phyloP scores from a whole-genome alignment of 2,888 invertebrate species.

The Drosophila trichaetosa region DNA sequence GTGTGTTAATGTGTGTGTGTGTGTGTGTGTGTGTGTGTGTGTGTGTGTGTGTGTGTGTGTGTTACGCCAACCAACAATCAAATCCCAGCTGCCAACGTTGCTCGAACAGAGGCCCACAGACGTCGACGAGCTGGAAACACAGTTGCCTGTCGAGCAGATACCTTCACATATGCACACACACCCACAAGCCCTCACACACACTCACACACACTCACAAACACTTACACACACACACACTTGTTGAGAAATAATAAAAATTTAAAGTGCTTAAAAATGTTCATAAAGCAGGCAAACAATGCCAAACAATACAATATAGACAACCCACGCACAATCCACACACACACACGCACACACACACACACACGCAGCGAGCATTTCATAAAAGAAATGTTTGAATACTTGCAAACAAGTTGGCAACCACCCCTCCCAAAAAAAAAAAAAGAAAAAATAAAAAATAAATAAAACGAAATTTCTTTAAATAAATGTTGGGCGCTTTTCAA shows the following conservation, averaged over 20 bases:
- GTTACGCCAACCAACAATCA: constrained; percentile 51
- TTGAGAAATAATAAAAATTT: constrained; percentile 67
- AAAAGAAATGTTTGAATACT: constrained; percentile 47
- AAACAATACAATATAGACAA: constrained; percentile 23
- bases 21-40: constrained; percentile 15
- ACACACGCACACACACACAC: constrained; percentile 12
- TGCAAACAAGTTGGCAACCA: constrained; percentile 14
- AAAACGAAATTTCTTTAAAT: constrained; percentile 39
- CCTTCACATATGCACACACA: constrained; percentile 12
- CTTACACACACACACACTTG: constrained; percentile 39
- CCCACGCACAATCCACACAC: constrained; percentile 14
- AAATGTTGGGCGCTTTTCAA: constrained; percentile 33
- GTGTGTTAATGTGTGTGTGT: constrained; percentile 5
- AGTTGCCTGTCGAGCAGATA: constrained; percentile 14
- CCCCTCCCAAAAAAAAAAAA: not conserved
- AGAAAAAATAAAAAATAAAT: constrained; percentile 9
- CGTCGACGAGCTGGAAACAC: constrained; percentile 42
- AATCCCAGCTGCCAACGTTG: constrained; percentile 52
- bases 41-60: constrained; percentile 13
- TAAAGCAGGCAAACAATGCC: constrained; percentile 66
- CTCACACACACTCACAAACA: not conserved
- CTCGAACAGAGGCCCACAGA: constrained; percentile 26
- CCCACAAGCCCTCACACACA: not conserved
- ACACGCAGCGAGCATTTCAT: constrained; percentile 33
- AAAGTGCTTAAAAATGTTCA: constrained; percentile 71